Evolutionary conservation across 1,140 invertebrate species (phyloP), one percentile per base, ranked within the genome.

Genomic region (Protaetia brevitarsis): DNA sequence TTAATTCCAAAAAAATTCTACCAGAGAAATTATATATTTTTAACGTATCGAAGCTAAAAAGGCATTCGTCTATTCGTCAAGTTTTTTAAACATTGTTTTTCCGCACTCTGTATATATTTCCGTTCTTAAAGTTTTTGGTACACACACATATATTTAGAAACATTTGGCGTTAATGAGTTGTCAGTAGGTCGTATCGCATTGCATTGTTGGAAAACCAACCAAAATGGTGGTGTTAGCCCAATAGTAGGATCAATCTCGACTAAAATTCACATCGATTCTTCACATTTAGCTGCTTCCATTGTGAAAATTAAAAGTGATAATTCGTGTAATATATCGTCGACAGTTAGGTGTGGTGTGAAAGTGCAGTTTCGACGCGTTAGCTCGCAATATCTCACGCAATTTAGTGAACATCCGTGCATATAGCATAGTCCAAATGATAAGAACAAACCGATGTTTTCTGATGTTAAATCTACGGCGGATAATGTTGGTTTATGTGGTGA

Each of bases 151-250:
- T 51, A 19, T 23, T 3, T 19, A 51, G 57, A 16, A 21, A 59
- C 26, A 59, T 59, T 59, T 59, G 11, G 5, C 10, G 8, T 29
- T 59, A 31, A 29, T 21, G 11, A 59, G 57, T 59, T 59, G 57
- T 13, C 29, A 59, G 26, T 27, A 59, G 41, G 1, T 19, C 34
- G 19, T 31, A 29, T 37, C 65, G 65, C 58, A 61, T 45, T 66
- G 65, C 65, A 66, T 58, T 61, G 65, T 66, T 66, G 65, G 65
- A 66, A 61, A 60, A 26, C 30, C 30, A 60, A 60, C 58, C 57
- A 66, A 66, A 58, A 66, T 66, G 65, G 65, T 61, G 65, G 36
- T 51, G 29, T 58, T 51, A 37, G 58, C 37, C 57, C 37, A 28
- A n/a, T 59, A 28, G 26, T 31, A 59, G 28, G 57, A 59, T 28